A percentile compares a stretch with the other conserved stretches of the same genome.
Conservation (phyloP, 2,888 invertebrate genomes). For the Steinernema carpocapsae region DNA sequence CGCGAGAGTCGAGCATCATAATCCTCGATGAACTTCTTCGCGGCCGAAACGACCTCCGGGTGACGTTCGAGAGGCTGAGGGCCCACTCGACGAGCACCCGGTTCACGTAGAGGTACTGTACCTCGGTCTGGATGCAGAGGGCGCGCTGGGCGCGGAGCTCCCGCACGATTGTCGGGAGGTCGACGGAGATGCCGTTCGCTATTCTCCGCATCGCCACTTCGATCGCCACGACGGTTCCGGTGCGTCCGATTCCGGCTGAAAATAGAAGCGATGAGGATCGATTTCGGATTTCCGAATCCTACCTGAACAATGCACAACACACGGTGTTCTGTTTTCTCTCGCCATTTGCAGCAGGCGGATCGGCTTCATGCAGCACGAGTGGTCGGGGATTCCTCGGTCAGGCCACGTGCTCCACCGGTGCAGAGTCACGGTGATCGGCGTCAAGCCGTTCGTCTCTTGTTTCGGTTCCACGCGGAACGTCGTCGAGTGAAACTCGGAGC, state of each 20-base stretch:
- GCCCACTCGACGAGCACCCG: constrained; percentile 29
- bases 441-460: constrained; percentile 20
- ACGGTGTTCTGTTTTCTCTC: constrained; percentile 1
- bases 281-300: not conserved
- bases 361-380: constrained; percentile 30
- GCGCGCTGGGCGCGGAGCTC: constrained; percentile 30
- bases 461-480: constrained; percentile 30
- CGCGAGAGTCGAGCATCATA: constrained; percentile 29
- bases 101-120: constrained; percentile 29
- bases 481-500: constrained; percentile 31
- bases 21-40: constrained; percentile 29
- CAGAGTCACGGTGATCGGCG: constrained; percentile 3
- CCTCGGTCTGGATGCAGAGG: constrained; percentile 27
- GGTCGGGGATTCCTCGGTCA: constrained; percentile 31
- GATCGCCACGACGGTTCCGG: constrained; percentile 26
- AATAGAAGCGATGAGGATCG: not conserved
- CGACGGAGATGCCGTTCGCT: constrained; percentile 14
- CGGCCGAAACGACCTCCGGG: not conserved
- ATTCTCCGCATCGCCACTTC: constrained; percentile 23
- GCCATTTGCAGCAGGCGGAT: constrained; percentile 16
- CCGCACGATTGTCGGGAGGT: constrained; percentile 15
- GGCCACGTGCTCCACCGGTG: constrained; percentile 34
- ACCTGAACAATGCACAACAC: constrained; percentile 27
- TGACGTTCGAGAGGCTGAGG: constrained; percentile 12
- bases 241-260: constrained; percentile 31